A percentile compares a stretch with the other conserved stretches of the same genome.
Conservation (phyloP, 2,113 vertebrate genomes). For the Beaufortia kweichowensis region DNA sequence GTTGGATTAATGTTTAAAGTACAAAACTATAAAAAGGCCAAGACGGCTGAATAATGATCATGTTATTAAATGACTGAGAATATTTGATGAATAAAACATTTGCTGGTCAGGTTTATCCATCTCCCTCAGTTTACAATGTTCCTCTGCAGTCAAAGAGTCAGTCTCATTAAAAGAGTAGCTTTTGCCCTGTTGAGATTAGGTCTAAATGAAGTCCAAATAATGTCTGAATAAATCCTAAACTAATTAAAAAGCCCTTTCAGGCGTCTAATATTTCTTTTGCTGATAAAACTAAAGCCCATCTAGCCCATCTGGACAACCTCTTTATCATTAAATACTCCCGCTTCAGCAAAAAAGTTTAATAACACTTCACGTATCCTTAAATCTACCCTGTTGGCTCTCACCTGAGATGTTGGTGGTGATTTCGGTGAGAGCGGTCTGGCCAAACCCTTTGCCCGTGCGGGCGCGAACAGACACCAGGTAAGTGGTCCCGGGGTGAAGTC, state of each 20-base stretch:
- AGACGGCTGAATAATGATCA: not conserved
- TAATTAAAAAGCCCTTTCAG: conserved; percentile 17
- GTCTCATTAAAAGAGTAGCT: not conserved
- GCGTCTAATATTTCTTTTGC: conserved; percentile 20
- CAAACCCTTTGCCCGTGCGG: conserved; percentile 89
- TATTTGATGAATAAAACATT: no score
- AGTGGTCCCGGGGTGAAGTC: conserved; percentile 92
- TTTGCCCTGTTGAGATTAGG: not conserved
- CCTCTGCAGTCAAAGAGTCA: not conserved
- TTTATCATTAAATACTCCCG: not conserved
- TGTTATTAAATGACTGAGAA: no score
- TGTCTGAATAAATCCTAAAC: conserved; percentile 23
- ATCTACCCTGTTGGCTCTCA: conserved; percentile 53
- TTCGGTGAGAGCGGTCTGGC: conserved; percentile 88
- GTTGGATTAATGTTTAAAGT: no score
- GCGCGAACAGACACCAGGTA: conserved; percentile 94
- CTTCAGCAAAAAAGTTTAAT: not conserved
- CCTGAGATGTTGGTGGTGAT: conserved; percentile 98
- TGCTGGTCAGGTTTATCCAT: no score
- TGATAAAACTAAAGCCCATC: conserved; percentile 17
- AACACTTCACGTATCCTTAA: not conserved
- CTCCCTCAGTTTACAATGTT: not conserved
- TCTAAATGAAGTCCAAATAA: conserved; percentile 24
- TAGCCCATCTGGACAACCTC: not conserved
- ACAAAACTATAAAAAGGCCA: not conserved